Evolutionary conservation across 2,113 vertebrate genomes (phyloP).

Genomic region (Pantherophis guttatus): DNA sequence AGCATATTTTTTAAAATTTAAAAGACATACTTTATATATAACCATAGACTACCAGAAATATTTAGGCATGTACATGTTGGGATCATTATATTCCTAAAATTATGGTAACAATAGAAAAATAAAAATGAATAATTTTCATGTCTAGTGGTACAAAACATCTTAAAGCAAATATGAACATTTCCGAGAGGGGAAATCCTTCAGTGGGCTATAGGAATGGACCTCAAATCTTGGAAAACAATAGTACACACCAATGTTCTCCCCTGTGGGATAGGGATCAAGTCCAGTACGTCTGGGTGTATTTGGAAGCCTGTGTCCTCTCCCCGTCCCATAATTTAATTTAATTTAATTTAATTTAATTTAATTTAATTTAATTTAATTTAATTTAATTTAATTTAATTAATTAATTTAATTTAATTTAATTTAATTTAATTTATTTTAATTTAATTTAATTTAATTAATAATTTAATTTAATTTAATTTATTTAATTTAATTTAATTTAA

Average conservation of each 20-base stretch:
- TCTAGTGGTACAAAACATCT: neutral
- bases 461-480: no score
- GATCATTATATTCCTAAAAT: neutral
- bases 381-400: no score
- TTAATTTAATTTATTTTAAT: no score
- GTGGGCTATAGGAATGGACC: neutral
- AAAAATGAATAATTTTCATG: neutral
- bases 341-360: no score
- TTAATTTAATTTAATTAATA: no score
- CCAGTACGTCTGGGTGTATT: no score
- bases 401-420: no score
- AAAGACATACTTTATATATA: neutral
- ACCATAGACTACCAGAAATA: neutral
- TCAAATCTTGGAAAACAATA: neutral
- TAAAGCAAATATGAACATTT: neutral
- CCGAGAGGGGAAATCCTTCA: neutral
- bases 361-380: no score
- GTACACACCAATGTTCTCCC: neutral
- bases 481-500: no score
- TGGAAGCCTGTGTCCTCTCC: no score
- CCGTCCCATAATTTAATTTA: neutral
- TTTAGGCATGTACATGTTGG: neutral
- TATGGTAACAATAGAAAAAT: neutral
- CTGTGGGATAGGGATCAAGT: neutral
- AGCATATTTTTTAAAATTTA: neutral